Evolutionary conservation across 2,113 vertebrate genomes (phyloP), one percentile per base, ranked within the genome.

Genomic region (Edolisoma coerulescens): DNA sequence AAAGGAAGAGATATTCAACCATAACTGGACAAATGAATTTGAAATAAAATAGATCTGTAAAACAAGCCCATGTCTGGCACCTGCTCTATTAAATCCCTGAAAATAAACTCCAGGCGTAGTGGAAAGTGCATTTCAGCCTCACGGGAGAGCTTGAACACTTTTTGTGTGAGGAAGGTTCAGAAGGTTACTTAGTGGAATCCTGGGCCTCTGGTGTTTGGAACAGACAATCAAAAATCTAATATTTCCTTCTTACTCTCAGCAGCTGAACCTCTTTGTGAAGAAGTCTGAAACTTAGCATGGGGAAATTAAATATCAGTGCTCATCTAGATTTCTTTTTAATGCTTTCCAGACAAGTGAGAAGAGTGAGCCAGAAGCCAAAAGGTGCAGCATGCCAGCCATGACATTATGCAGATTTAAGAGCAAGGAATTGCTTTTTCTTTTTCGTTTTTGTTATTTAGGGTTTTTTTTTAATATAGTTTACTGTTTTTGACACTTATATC

Each of bases 211-310:
- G 73, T 83, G 76, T 82, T 81, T 23, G 24, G 67, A 39, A 73
- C 19, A 96, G 89, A 93, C 91, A 97, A 97, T 96, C 92, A 96
- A 95, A 96, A 96, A 94, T 86, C 93, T 96, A 95, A 94, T 94
- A 97, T 90, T 94, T 77, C 50, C 71, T 74, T 94, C 87, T 59
- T 63, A 75, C 30, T 84, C 65, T 73, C 69, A 70, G 81, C 89
- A 94, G 85, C 85, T 95, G 94, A 97, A 96, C 35, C 61, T 94
- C 89, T 67, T 60, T n/a, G 61, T 86, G 70, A 84, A 83, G 20
- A 77, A 89, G 23, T 37, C 86, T 78, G 77, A 94, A 97, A 96
- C 35, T 82, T 91, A 65, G 77, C 86, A 94, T 37, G 57, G 57
- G 69, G 56, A 96, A 96, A 97, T 95, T 90, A 96, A 97, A 97